Base-by-base conservation (phyloP, 2,113 vertebrate species). In the Panurus biarmicus region DNA sequence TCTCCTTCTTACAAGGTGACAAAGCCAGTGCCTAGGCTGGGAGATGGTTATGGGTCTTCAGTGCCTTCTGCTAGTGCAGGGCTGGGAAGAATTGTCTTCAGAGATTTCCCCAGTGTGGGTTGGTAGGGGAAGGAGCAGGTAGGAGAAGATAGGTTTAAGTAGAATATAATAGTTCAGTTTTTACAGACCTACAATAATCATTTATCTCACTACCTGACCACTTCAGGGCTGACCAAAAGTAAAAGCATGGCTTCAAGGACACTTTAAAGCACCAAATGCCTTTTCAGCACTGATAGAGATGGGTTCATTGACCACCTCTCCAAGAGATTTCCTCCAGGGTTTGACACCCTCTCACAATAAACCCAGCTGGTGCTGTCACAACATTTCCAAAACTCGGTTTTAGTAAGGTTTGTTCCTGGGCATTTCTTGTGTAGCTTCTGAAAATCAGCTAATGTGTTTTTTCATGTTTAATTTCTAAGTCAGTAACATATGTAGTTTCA, bases 361-460 rank as follows among this genome's bases (percentile, higher is more conserved):
- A 50, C 24, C 14, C 14, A 25, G 7, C 12, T 47, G 25, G 7
- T 76, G 35, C 10, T 80, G 9, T 53, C 23, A 8, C 17, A 70
- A 22, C 7, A 16, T 17, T 66, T 70, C 17, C 0, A 1, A 53
- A 72, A 61, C 4, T 60, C 0, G 0, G 6, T 19, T 73, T 74
- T 40, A 19, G 11, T 42, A 22, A 33, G 18, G 21, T 40, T 62
- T 65, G 4, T 51, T 89, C 15, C 9, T 61, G 48, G 22, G 21
- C 3, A 7, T 51, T 80, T 57, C 25, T 66, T 62, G 24, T 53
- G 12, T 61, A 42, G 13, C n/a, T 66, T 53, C 33, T 83, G 61
- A 61, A 65, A 75, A 51, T 70, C 5, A 51, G 12, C 21, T 61
- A 10, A 45, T 23, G 16, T 19, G 4, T 1, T 44, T 62, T 79